Conservation (phyloP, 92 coral and sea anemone genomes). For the Porites cylindrica region DNA sequence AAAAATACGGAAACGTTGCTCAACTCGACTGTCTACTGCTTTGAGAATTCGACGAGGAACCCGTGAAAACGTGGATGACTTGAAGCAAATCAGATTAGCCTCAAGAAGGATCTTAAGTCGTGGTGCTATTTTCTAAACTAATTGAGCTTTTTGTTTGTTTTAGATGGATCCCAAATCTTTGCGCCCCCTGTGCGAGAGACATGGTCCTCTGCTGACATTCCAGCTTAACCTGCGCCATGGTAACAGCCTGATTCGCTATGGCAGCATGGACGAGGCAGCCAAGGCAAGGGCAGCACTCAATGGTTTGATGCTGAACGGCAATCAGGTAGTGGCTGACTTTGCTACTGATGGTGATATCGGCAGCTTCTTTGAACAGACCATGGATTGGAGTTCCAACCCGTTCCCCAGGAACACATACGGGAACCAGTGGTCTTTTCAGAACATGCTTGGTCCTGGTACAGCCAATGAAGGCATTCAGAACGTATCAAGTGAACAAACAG, state of each 20-base stretch:
- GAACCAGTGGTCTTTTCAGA: conserved; percentile 86
- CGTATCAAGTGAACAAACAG: conserved; percentile 32
- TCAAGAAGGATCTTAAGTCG: neutral
- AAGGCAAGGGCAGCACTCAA: conserved; percentile 83
- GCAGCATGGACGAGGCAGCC: conserved; percentile 95
- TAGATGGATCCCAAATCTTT: conserved; percentile 90
- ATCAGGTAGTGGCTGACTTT: conserved; percentile 87
- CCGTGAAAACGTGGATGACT: too few relatives aligned
- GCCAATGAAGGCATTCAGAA: conserved; percentile 37
- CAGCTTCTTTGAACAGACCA: conserved; percentile 96
- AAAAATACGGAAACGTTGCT: too few relatives aligned
- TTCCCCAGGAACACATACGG: conserved; percentile 72
- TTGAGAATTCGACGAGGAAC: too few relatives aligned
- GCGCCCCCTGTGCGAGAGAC: conserved; percentile 92
- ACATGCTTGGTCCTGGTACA: conserved; percentile 32
- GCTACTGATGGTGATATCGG: conserved; percentile 98
- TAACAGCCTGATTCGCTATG: conserved; percentile 96
- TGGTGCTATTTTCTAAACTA: neutral
- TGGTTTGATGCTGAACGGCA: conserved; percentile 77
- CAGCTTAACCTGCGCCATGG: conserved; percentile 95
- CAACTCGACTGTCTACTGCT: too few relatives aligned
- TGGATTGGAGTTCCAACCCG: conserved; percentile 91
- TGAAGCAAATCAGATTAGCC: too few relatives aligned
- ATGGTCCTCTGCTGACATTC: conserved; percentile 93
- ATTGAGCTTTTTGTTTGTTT: neutral